Evolutionary conservation across 2,113 vertebrate species (phyloP).

Genomic region (Orycteropus afer): DNA sequence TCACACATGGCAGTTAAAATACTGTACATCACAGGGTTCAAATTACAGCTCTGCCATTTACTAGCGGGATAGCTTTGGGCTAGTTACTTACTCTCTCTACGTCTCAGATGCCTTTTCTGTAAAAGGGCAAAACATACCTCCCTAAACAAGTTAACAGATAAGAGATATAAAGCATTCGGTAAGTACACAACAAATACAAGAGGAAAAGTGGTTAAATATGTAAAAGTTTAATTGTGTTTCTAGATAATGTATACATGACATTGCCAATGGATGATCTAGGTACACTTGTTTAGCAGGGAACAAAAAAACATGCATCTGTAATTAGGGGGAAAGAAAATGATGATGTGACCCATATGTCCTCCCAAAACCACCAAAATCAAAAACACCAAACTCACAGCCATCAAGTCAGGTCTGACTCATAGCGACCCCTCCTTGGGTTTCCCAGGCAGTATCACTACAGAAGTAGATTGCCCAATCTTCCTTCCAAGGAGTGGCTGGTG

Average conservation of each 20-base stretch:
- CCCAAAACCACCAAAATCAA: no score
- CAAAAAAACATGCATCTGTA: not conserved
- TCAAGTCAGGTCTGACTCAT: no score
- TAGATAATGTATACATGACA: not conserved
- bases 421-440: no score
- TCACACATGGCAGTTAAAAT: not conserved
- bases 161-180: not conserved
- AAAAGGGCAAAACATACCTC: not conserved
- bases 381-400: no score
- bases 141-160: not conserved
- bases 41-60: not conserved
- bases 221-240: not conserved
- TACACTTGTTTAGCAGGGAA: not conserved
- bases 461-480: no score
- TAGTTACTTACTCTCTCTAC: not conserved
- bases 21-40: not conserved
- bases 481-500: no score
- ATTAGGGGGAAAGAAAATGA: not conserved
- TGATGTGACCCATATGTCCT: no score
- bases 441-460: no score
- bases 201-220: not conserved
- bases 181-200: not conserved
- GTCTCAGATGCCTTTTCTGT: not conserved
- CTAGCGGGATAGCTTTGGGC: not conserved
- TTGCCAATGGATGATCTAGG: not conserved